A percentile compares a stretch with the other conserved stretches of the same genome.
Conservation (phyloP, 2,797 vertebrate genomes). For the Carapus acus region DNA sequence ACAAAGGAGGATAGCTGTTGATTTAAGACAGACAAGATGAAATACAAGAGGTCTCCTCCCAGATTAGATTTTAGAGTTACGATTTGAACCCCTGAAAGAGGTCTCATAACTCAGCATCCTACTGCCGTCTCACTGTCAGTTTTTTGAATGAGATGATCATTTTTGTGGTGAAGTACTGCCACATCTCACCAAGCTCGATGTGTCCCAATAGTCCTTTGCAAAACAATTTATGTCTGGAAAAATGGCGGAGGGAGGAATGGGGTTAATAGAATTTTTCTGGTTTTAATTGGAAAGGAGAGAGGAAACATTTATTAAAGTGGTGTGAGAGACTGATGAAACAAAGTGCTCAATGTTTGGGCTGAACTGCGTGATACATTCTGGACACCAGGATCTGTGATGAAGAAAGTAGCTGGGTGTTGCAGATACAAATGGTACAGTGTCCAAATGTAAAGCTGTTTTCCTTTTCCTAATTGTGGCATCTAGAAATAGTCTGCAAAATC, state of each 20-base stretch:
- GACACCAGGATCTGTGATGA: constrained; percentile 31
- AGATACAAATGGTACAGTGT: too few relatives aligned
- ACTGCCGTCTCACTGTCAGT: constrained; percentile 40
- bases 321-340: constrained; percentile 51
- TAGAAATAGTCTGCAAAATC: too few relatives aligned
- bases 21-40: neutral
- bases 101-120: constrained; percentile 51
- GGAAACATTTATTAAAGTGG: constrained; percentile 51
- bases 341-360: constrained; percentile 52
- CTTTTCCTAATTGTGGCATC: too few relatives aligned
- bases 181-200: neutral
- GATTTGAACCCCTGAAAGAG: constrained; percentile 41
- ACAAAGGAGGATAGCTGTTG: too few relatives aligned
- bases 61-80: constrained; percentile 38
- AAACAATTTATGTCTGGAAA: constrained; percentile 49
- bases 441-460: too few relatives aligned
- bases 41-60: constrained; percentile 12
- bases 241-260: constrained; percentile 46
- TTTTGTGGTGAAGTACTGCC: constrained; percentile 44
- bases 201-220: constrained; percentile 50
- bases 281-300: constrained; percentile 70
- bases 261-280: constrained; percentile 66
- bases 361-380: constrained; percentile 58
- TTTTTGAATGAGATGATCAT: neutral
- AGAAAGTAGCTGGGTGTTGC: constrained; percentile 13